Evolutionary conservation across 2,797 vertebrate species (phyloP).

Genomic region (Amblyraja radiata): DNA sequence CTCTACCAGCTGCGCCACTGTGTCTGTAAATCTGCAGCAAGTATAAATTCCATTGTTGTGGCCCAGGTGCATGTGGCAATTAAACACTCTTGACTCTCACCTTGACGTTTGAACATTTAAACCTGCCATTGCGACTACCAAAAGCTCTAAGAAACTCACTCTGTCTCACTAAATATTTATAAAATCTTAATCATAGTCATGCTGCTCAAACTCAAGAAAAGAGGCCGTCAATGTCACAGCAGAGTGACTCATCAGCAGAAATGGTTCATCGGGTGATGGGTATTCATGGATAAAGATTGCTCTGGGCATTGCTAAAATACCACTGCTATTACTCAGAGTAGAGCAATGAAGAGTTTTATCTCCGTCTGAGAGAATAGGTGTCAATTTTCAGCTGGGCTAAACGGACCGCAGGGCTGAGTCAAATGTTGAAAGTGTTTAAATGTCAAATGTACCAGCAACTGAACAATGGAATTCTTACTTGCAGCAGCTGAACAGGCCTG

Average conservation of each 20-base stretch:
- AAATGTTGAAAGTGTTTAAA: too few species aligned
- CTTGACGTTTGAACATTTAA: not conserved
- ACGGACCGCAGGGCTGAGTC: too few species aligned
- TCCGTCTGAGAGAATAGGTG: too few species aligned
- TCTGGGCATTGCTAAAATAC: not conserved
- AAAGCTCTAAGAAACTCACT: not conserved
- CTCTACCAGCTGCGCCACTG: too few species aligned
- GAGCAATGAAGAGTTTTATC: not conserved
- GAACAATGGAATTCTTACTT: too few species aligned
- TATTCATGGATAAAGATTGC: not conserved
- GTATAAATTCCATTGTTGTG: too few species aligned
- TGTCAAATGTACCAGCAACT: too few species aligned
- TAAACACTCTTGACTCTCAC: too few species aligned
- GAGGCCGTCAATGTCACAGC: not conserved
- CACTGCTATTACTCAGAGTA: not conserved
- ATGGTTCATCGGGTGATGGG: not conserved
- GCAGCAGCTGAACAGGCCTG: too few species aligned
- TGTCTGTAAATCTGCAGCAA: too few species aligned
- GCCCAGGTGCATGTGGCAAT: too few species aligned
- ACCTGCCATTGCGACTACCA: too few species aligned
- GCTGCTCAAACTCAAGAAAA: not conserved
- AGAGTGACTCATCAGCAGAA: not conserved
- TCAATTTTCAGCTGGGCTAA: not conserved
- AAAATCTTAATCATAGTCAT: not conserved
- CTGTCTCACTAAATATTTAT: not conserved